Evolutionary conservation across 2,797 vertebrate genomes (phyloP).

Genomic region (Micropoecilia bifurca): DNA sequence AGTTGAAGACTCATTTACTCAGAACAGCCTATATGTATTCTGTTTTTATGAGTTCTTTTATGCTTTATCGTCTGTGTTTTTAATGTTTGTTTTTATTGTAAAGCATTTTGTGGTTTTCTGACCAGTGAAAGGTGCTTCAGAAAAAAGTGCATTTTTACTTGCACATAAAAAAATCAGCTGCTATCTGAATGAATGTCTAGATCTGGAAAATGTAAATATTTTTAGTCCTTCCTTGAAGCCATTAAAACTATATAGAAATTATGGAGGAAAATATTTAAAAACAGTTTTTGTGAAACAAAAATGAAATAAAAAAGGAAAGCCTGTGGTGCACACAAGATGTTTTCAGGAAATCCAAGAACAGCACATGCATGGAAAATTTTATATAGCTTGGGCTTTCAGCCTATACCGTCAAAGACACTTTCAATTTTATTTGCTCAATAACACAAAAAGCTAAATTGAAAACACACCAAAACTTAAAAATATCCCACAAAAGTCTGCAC

Average conservation of each 20-base stretch:
- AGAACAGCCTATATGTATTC: too few species aligned
- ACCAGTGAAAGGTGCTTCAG: not conserved
- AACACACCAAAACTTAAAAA: not conserved
- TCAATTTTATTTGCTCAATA: not conserved
- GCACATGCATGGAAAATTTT: not conserved
- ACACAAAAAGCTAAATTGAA: not conserved
- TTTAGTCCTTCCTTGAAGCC: not conserved
- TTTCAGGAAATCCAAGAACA: not conserved
- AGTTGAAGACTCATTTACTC: too few species aligned
- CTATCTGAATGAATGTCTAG: not conserved
- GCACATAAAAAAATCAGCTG: not conserved
- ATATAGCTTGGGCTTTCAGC: not conserved
- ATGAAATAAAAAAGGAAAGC: not conserved
- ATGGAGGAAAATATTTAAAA: not conserved
- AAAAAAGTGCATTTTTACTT: not conserved
- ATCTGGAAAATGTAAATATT: not conserved
- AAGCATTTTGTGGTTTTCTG: not conserved
- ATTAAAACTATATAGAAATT: not conserved
- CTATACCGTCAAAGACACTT: not conserved
- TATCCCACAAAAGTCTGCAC: not conserved
- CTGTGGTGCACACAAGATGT: not conserved
- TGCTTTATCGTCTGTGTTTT: not conserved
- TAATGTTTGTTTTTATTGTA: not conserved
- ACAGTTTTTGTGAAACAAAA: not conserved
- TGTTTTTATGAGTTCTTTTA: too few species aligned